Evolutionary conservation across 35 echinoderm and acorn worm genomes (phyloP), one percentile per base, ranked within the genome.

Genomic region (Chiridota heheva): DNA sequence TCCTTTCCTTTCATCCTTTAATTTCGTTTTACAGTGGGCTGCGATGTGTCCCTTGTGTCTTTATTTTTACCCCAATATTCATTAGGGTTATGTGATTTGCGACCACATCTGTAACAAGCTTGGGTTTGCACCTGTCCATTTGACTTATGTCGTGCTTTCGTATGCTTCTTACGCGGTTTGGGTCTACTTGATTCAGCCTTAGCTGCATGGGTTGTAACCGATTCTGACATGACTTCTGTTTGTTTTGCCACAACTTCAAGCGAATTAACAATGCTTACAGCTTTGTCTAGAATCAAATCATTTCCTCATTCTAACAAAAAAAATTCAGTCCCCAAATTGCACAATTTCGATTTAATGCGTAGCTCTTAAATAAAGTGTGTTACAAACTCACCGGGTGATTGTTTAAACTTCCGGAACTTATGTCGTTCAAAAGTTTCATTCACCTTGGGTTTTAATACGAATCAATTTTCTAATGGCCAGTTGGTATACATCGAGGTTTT

Each of bases 61-160:
- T 68, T 37, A 16, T 68, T 37, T 37, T 68, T 68, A 7, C 34
- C 34, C 29, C 64, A 68, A 37, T 37, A 68, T 35, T 68, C 30
- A 34, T 39, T 1, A 36, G 64, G 64, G 5, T 20, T 68, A 37
- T 68, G 64, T 15, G 28, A 36, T 68, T 68, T 37, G 33, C 30
- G 36, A 3, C 64, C 64, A 68, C 64, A 68, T 1, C 64, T 68
- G 64, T 68, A 68, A 15, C 33, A n/a, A n/a, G n/a, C n/a, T n/a
- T n/a, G n/a, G n/a, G n/a, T n/a, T n/a, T n/a, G n/a, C n/a, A n/a
- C n/a, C n/a, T n/a, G n/a, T n/a, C n/a, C n/a, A n/a, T n/a, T n/a
- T n/a, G n/a, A n/a, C n/a, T n/a, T n/a, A n/a, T n/a, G n/a, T n/a
- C n/a, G n/a, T n/a, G n/a, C n/a, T n/a, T n/a, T n/a, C n/a, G n/a